Evolutionary conservation across 1,140 invertebrate genomes (phyloP).

Genomic region (Melanaphis sacchari): DNA sequence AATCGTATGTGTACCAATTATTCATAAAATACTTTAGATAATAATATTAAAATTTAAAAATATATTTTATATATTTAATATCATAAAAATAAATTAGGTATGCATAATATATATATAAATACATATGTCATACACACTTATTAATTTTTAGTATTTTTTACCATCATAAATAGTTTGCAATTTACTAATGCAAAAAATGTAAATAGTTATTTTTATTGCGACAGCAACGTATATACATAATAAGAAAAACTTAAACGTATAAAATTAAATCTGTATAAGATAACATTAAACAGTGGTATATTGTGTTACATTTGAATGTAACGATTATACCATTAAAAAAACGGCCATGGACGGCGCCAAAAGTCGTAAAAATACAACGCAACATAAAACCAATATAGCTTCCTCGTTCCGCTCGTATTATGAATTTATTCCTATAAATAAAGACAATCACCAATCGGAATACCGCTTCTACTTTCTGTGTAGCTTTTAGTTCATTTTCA

Average conservation of each 20-base stretch:
- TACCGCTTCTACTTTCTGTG: background rate
- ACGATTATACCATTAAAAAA: background rate
- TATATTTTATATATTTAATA: background rate
- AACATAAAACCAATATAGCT: background rate
- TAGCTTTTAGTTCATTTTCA: background rate
- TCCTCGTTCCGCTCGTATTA: background rate
- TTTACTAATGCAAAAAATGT: conserved; percentile 2
- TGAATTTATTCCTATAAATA: conserved; percentile 8
- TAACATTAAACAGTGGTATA: background rate
- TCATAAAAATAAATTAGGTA: background rate
- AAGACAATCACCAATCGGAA: background rate
- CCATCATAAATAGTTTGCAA: background rate
- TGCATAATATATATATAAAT: background rate
- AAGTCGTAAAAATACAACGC: background rate
- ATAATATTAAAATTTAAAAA: background rate
- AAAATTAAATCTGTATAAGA: background rate
- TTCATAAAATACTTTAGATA: background rate
- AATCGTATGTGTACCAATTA: background rate
- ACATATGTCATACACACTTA: background rate
- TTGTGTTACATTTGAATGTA: background rate
- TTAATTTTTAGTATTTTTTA: background rate
- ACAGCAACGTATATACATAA: background rate
- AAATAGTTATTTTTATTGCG: background rate
- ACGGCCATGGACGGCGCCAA: background rate
- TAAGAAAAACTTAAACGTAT: background rate